Conservation (phyloP, 2,113 vertebrate species). For the Melanerpes aurifrons region DNA sequence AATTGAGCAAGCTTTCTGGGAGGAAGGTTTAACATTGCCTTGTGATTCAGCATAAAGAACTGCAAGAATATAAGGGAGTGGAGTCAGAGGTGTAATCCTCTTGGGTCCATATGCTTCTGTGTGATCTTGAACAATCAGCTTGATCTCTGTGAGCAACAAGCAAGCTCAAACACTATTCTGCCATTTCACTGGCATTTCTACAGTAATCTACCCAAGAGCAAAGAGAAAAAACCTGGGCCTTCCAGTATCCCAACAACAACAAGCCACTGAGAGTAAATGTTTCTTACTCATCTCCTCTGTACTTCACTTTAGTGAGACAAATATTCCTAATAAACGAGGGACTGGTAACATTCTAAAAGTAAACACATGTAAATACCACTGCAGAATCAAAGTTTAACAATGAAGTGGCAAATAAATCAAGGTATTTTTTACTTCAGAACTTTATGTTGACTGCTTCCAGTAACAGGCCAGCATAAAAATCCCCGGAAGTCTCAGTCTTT, state of each 20-base stretch:
- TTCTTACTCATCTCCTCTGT: neutral
- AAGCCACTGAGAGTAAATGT: neutral
- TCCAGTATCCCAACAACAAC: neutral
- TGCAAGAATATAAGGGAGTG: neutral
- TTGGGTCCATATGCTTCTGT: neutral
- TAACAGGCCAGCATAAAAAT: neutral
- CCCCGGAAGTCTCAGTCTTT: neutral
- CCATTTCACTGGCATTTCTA: neutral
- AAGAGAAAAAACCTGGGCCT: neutral
- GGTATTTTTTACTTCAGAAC: neutral
- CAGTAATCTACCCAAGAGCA: neutral
- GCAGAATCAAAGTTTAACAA: neutral
- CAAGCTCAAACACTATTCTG: neutral
- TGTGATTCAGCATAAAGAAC: neutral
- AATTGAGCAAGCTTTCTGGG: neutral
- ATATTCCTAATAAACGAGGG: neutral
- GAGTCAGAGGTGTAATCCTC: neutral
- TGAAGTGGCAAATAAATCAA: neutral
- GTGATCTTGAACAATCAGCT: neutral
- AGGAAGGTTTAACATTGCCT: neutral
- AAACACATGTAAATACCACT: neutral
- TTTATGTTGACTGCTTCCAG: neutral
- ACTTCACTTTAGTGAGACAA: neutral
- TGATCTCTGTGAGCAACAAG: neutral
- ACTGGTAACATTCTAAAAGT: neutral